Evolutionary conservation across 2,113 vertebrate genomes (phyloP), one percentile per base, ranked within the genome.

Genomic region (Oplegnathus fasciatus): DNA sequence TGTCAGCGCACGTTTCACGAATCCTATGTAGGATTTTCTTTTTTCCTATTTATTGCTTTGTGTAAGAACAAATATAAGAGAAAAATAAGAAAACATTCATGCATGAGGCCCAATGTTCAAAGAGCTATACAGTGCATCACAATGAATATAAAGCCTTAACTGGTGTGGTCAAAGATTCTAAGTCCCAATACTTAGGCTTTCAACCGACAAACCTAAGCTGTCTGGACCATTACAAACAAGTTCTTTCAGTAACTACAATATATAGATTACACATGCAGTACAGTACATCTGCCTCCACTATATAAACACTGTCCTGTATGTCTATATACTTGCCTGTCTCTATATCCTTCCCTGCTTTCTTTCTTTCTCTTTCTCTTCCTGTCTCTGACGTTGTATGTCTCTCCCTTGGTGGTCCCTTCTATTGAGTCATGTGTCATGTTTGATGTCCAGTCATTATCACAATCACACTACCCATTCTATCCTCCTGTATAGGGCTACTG

Each of bases 401-500:
- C 82, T 78, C 57, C 75, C 58, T 88, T 91, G 93, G 93, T 94
- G 93, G 93, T 92, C 93, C 78, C 66, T 75, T 87, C 66, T 52
- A 82, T 83, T 80, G 54, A 87, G 83, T 81, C 80, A 85, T 91
- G 72, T 78, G 86, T 90, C 77, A 86, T 90, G 89, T 93, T 94
- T 93, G 86, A 92, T 92, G 88, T 93, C 62, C 69, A 82, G 85
- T 88, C 92, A 93, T 93, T 93, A 92, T 87, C 66, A 87, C 83
- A 92, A 93, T 94, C 80, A 79, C 76, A 94, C 91, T 91, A 93
- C 67, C 84, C 65, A 76, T 86, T 86, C 42, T 78, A 2, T 78
- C 24, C 70, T 86, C 80, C 81, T 93, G 89, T 92, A 86, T 90
- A 32, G 89, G 20, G 20, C 86, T 83, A 92, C 88, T 94, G 93